Evolutionary conservation across 2,888 invertebrate genomes (phyloP).

Genomic region (Rutpela maculata): DNA sequence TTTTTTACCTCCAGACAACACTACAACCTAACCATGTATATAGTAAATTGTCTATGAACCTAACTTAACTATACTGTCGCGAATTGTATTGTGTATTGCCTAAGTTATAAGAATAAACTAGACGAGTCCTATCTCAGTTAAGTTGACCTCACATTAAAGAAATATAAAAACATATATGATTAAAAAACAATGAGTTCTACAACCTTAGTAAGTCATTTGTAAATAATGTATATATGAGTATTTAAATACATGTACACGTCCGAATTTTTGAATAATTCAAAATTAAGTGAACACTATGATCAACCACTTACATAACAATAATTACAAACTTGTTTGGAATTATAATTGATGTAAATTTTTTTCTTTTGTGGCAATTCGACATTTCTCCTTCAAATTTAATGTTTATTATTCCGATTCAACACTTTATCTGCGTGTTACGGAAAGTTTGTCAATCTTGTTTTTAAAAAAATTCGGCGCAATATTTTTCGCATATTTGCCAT

Average conservation of each 20-base stretch:
- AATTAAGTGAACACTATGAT: neutral
- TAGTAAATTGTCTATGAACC: no score
- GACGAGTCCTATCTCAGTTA: neutral
- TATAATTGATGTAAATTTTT: conserved; percentile 3
- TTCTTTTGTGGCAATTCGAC: neutral
- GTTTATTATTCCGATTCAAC: no score
- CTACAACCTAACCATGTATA: no score
- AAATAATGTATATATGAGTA: neutral
- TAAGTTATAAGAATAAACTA: neutral
- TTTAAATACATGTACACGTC: neutral
- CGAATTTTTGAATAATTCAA: neutral
- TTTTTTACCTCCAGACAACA: no score
- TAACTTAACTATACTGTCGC: no score
- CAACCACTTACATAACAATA: neutral
- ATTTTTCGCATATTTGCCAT: no score
- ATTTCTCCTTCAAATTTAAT: no score
- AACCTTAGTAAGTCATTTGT: conserved; percentile 13
- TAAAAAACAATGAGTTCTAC: neutral
- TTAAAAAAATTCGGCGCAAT: no score
- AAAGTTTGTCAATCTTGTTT: no score
- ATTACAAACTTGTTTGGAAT: neutral
- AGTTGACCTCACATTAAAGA: neutral
- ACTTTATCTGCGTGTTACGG: no score
- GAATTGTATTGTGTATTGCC: neutral
- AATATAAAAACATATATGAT: neutral